Evolutionary conservation across 2,888 invertebrate species (phyloP).

Genomic region (Dryococelus australis): DNA sequence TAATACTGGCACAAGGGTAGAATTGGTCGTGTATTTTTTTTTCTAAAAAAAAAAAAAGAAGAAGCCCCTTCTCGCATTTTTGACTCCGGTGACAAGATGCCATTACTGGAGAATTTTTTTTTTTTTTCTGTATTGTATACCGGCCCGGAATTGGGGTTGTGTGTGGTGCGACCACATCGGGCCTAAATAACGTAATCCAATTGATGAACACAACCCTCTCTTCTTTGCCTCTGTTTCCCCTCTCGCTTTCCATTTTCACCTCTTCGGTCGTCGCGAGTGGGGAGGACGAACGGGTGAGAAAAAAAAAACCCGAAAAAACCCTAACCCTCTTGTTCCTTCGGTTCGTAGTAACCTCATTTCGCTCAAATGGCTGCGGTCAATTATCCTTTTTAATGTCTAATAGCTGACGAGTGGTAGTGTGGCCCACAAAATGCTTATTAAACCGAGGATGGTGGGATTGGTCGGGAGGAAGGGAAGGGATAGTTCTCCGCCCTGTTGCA

Average conservation of each 20-base stretch:
- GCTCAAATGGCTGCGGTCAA: slow-evolving; percentile 5
- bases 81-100: too few species aligned
- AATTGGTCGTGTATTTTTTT: too few species aligned
- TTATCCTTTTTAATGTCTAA: not conserved
- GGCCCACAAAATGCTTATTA: not conserved
- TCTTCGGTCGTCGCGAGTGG: not conserved
- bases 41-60: too few species aligned
- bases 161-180: not conserved
- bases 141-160: not conserved
- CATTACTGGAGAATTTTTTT: too few species aligned
- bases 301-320: not conserved
- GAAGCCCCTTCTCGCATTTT: too few species aligned
- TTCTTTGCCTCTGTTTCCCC: not conserved
- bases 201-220: not conserved
- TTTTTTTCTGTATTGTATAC: too few species aligned
- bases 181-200: not conserved
- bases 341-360: not conserved
- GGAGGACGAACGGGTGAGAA: not conserved
- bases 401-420: not conserved
- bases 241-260: not conserved
- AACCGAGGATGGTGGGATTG: not conserved
- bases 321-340: not conserved
- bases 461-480: not conserved
- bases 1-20: too few species aligned
- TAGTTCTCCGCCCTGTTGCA: slow-evolving; percentile 1